Conservation (phyloP, 2,888 invertebrate genomes). For the Rhimphoctona megacephalus region DNA sequence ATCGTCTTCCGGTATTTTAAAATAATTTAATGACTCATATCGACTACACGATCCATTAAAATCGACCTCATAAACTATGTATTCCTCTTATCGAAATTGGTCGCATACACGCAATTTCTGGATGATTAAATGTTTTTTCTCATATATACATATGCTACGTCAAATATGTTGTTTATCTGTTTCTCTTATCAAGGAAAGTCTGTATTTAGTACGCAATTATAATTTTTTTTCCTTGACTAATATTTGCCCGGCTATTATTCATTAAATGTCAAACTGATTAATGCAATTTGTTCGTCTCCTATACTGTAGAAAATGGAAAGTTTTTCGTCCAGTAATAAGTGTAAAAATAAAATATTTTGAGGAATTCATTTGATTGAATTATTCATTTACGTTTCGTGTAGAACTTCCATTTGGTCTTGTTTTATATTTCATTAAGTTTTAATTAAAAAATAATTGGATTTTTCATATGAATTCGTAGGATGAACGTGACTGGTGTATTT, state of each 20-base stretch:
- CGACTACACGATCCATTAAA: constrained; percentile 15
- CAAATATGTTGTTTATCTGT: background rate
- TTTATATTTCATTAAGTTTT: background rate
- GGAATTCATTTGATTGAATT: background rate
- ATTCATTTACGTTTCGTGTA: background rate
- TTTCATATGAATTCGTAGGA: background rate
- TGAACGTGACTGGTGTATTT: background rate
- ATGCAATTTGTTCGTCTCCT: background rate
- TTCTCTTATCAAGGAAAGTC: constrained; percentile 10
- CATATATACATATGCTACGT: background rate
- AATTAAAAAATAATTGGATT: background rate
- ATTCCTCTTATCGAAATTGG: background rate
- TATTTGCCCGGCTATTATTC: background rate
- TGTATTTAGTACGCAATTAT: background rate
- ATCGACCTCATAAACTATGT: background rate
- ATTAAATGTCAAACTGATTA: background rate
- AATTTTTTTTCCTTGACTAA: background rate
- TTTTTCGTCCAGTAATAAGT: background rate
- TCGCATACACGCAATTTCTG: constrained; percentile 8
- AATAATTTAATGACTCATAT: background rate
- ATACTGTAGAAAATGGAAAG: background rate
- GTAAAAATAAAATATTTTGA: background rate
- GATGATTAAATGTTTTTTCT: constrained; percentile 12
- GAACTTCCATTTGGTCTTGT: background rate
- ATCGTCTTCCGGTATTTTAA: constrained; percentile 2